phyloP scores from a whole-genome alignment of 2,888 invertebrate species.

The Eudemis profundana region DNA sequence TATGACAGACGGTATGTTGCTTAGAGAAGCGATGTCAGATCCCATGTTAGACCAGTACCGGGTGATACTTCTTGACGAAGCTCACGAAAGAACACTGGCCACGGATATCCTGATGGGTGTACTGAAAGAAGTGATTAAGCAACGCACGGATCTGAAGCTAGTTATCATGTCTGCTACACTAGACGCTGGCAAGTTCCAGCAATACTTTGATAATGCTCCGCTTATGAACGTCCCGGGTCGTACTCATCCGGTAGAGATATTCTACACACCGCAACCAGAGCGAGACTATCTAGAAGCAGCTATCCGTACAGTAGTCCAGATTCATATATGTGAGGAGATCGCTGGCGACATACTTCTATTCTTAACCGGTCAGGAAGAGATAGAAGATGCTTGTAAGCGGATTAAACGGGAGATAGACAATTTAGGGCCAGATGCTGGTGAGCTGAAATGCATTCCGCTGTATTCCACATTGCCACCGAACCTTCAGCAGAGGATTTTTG shows the following conservation, averaged over 20 bases:
- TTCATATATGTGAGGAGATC: constrained; percentile 98
- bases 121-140: constrained; percentile 97
- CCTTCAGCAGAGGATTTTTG: constrained; percentile 98
- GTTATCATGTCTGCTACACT: constrained; percentile 99
- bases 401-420: constrained; percentile 98
- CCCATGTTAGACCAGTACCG: constrained; percentile 98
- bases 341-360: constrained; percentile 97
- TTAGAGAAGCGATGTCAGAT: constrained; percentile 99
- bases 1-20: constrained; percentile 99
- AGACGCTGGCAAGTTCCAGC: constrained; percentile 99
- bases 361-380: constrained; percentile 94
- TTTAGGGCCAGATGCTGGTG: constrained; percentile 98
- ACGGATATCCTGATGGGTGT: constrained; percentile 99
- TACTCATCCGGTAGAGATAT: constrained; percentile 88
- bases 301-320: constrained; percentile 97
- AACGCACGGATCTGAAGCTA: constrained; percentile 96
- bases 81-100: constrained; percentile 98
- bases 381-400: constrained; percentile 99
- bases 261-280: constrained; percentile 99
- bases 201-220: constrained; percentile 99
- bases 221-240: constrained; percentile 97
- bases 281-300: constrained; percentile 98
- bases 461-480: constrained; percentile 99
- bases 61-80: constrained; percentile 98
- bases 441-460: constrained; percentile 98